These are phyloP conservation scores for Sebastes fasciatus DNA, from an alignment of 2,113 vertebrate species.

Conservation along the genomic window DNA sequence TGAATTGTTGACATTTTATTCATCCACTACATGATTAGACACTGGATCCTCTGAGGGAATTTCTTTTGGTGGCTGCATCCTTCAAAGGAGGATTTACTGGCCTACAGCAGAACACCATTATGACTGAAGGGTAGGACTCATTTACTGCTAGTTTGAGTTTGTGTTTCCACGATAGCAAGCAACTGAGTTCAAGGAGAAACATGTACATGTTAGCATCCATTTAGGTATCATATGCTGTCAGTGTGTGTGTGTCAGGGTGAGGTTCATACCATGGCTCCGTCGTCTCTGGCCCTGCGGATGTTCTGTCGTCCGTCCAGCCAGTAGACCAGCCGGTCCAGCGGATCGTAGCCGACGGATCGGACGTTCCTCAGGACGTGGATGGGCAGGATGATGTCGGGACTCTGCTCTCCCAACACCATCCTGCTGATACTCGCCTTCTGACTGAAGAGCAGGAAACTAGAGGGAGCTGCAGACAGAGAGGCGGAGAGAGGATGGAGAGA, in stretches of 20 bases:
- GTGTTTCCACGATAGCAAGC: too few relatives aligned
- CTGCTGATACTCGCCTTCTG: slow-evolving; percentile 95
- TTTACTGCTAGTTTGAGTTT: too few relatives aligned
- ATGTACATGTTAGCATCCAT: too few relatives aligned
- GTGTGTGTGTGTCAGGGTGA: background rate
- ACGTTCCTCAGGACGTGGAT: slow-evolving; percentile 91
- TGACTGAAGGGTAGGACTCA: too few relatives aligned
- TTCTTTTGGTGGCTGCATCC: too few relatives aligned
- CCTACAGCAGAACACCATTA: too few relatives aligned
- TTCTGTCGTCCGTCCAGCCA: slow-evolving; percentile 96
- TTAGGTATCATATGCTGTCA: too few relatives aligned
- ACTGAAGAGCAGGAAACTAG: slow-evolving; percentile 93
- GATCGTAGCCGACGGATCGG: slow-evolving; percentile 92
- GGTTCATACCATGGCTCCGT: slow-evolving; percentile 90
- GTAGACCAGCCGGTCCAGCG: slow-evolving; percentile 90
- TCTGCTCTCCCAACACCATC: slow-evolving; percentile 94
- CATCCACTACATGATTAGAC: too few relatives aligned
- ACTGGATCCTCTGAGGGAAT: too few relatives aligned
- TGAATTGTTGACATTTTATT: too few relatives aligned
- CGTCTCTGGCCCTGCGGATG: slow-evolving; percentile 90
- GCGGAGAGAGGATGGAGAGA: background rate
- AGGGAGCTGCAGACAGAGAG: slow-evolving; percentile 85
- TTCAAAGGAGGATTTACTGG: too few relatives aligned
- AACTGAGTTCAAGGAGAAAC: too few relatives aligned
- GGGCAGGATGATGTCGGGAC: slow-evolving; percentile 94